These are phyloP conservation scores for Junonia oenone DNA, from an alignment of 2,888 invertebrate genomes.

Conservation along the genomic window DNA sequence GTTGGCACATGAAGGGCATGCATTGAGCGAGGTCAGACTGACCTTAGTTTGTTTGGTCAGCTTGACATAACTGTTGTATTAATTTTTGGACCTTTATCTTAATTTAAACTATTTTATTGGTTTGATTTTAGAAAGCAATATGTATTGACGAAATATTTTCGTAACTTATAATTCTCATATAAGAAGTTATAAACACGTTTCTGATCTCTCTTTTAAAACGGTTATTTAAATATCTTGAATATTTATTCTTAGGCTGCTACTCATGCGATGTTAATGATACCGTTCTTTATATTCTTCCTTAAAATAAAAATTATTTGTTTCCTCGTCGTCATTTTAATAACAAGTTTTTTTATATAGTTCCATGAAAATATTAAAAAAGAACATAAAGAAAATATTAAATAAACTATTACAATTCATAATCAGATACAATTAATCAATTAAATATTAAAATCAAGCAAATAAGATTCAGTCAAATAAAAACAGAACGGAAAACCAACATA, in stretches of 20 bases:
- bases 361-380: too few relatives aligned
- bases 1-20: slow-evolving; percentile 22
- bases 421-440: too few relatives aligned
- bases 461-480: too few relatives aligned
- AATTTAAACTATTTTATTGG: background rate
- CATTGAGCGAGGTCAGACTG: slow-evolving; percentile 18
- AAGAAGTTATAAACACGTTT: background rate
- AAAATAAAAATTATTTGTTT: background rate
- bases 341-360: background rate
- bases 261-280: background rate
- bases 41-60: slow-evolving; percentile 13
- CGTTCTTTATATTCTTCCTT: background rate
- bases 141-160: too few relatives aligned
- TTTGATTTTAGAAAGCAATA: background rate
- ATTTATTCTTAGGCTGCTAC: too few relatives aligned
- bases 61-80: slow-evolving; percentile 1
- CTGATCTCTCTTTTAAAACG: background rate
- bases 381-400: too few relatives aligned
- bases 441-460: too few relatives aligned
- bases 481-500: too few relatives aligned
- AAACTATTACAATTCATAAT: too few relatives aligned
- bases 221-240: background rate
- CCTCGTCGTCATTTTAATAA: background rate
- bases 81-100: background rate
- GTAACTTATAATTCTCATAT: too few relatives aligned